Conservation (phyloP, 2,888 invertebrate species). For the Eupithecia inturbata region DNA sequence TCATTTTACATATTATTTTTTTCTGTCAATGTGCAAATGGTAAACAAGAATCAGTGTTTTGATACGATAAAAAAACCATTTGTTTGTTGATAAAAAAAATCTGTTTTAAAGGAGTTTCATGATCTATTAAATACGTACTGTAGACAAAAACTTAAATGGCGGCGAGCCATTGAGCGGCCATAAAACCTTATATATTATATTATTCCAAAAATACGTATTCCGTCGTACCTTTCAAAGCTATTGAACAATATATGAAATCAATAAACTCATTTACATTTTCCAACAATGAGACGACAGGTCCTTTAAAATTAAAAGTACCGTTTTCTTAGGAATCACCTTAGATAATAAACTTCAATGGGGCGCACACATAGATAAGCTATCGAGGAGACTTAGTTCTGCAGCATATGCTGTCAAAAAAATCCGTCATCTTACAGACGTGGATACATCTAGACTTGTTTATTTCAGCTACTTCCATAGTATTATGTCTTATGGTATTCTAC, state of each 20-base stretch:
- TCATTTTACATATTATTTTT: not conserved
- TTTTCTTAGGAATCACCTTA: too few relatives aligned
- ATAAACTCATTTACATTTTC: constrained; percentile 14
- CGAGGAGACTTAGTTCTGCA: too few relatives aligned
- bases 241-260: not conserved
- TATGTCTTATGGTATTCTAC: too few relatives aligned
- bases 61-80: not conserved
- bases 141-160: too few relatives aligned
- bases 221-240: not conserved
- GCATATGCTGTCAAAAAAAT: too few relatives aligned
- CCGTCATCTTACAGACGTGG: too few relatives aligned
- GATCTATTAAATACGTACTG: too few relatives aligned
- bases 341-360: too few relatives aligned
- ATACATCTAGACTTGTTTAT: too few relatives aligned
- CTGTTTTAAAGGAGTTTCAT: not conserved
- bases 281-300: constrained; percentile 25
- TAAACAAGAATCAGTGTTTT: too few relatives aligned
- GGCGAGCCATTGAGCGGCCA: not conserved
- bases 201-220: not conserved
- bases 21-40: not conserved
- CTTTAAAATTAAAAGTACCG: constrained; percentile 44
- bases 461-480: too few relatives aligned
- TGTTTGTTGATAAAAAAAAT: not conserved
- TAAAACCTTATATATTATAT: not conserved
- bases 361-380: too few relatives aligned